A percentile compares a stretch with the other conserved stretches of the same genome.
Conservation (phyloP, 2,113 vertebrate species). For the Ochotona curzoniae region DNA sequence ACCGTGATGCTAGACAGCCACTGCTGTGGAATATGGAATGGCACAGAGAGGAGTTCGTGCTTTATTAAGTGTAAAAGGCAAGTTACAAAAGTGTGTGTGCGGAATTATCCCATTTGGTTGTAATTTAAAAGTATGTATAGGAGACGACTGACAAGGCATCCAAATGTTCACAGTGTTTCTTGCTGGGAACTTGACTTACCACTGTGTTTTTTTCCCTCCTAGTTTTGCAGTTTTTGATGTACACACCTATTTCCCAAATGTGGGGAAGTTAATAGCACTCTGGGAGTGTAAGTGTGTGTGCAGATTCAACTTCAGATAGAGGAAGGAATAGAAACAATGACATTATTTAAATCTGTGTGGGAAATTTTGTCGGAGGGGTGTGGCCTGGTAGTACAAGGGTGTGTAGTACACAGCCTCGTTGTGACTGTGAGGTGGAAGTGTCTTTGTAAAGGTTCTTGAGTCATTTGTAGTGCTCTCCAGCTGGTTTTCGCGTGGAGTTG, state of each 20-base stretch:
- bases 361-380: not conserved
- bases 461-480: not conserved
- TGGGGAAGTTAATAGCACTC: not conserved
- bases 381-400: not conserved
- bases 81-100: constrained; percentile 13
- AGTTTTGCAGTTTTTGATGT: not conserved
- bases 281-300: not conserved
- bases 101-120: constrained; percentile 38
- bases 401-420: not conserved
- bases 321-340: not conserved
- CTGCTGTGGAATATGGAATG: constrained; percentile 29
- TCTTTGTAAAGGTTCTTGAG: constrained; percentile 14
- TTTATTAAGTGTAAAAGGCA: constrained; percentile 58
- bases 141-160: not conserved
- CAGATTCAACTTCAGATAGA: constrained; percentile 23
- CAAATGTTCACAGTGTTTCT: not conserved
- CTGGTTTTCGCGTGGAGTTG: not conserved
- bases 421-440: not conserved
- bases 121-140: constrained; percentile 10
- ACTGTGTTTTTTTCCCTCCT: not conserved
- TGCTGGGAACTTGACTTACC: not conserved
- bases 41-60: not conserved
- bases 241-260: not conserved
- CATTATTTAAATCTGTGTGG: constrained; percentile 22
- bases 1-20: not conserved